Percentiles rank a stretch among this genome's conserved stretches.
phyloP scores from a whole-genome alignment of 2,113 vertebrate genomes.

The Aplodontia rufa region DNA sequence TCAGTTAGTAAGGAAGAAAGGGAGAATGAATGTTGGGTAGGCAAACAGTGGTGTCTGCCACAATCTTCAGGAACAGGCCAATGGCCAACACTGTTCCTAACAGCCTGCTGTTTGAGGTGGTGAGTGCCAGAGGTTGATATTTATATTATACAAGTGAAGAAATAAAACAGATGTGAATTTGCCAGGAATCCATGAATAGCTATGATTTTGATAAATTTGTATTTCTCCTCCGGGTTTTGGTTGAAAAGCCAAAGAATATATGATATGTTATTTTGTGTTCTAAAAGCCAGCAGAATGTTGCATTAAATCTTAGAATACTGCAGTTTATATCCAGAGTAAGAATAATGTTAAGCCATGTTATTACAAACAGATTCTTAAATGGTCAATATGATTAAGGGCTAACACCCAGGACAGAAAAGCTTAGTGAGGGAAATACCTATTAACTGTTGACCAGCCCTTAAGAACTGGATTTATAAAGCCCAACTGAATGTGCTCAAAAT shows the following conservation, averaged over 20 bases:
- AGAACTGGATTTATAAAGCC: not conserved
- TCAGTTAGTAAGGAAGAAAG: not conserved
- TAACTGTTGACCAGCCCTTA: not conserved
- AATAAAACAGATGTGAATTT: not conserved
- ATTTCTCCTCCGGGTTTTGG: not conserved
- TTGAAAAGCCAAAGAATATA: not conserved
- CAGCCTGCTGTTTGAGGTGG: not conserved
- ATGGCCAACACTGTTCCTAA: accelerated
- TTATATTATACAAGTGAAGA: not conserved
- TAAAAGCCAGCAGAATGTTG: not conserved
- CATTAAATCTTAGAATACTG: not conserved
- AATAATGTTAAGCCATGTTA: not conserved
- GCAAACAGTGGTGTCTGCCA: not conserved
- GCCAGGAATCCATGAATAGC: not conserved
- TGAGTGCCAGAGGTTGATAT: not conserved
- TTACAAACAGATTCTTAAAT: not conserved
- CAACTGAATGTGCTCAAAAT: not conserved
- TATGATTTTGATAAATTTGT: not conserved
- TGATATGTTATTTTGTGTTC: not conserved
- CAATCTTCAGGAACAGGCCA: not conserved
- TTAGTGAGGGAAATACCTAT: not conserved
- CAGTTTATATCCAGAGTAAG: not conserved
- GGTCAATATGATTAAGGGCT: not conserved
- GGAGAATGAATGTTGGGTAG: not conserved
- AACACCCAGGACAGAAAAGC: not conserved